Base-by-base conservation (phyloP, 1,140 invertebrate species). In the Stegodyphus dumicola region DNA sequence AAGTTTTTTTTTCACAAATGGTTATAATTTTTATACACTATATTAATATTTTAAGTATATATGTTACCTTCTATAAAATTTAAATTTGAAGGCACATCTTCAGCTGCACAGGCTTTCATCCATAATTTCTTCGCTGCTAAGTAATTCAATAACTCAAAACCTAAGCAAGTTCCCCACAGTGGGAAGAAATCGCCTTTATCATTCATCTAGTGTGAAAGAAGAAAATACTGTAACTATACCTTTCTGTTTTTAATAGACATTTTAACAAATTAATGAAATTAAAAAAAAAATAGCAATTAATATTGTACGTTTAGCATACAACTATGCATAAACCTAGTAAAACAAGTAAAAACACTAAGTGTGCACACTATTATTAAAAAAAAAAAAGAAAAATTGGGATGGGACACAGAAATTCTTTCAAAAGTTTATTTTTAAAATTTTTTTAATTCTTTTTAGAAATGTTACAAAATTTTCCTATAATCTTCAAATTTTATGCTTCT, bases 111-210 rank as follows among this genome's bases (percentile, higher is more conserved):
- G 53, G 77, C 7, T 10, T 78, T 86, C 78, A 88, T 83, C 73
- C 74, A 87, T 73, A 94, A 92, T 6, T 87, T 88, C 15, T 91
- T 90, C 0, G 94, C 93, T 7, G 93, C 93, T 2, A 95, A 89
- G 86, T 93, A 94, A 15, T 94, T 92, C 52, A 98, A 89, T 17
- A 96, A 89, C 89, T 98, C 95, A 90, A 97, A 97, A 56, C 97
- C 96, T 6, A 97, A 91, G 90, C 97, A 98, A 7, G 95, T 97
- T 4, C 95, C 96, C 92, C 96, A 95, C 52, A 98, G 90, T 0
- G 96, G 96, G 89, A 97, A 97, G 88, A 94, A 94, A 84, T 93
- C 93, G 10, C 94, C 94, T 2, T 91, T 90, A 13, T 94, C 89
- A 88, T 97, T 96, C 15, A 94, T 90, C 90, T 91, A 85, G 15